phyloP scores from a whole-genome alignment of 2,113 vertebrate species.

The Falco punctatus region DNA sequence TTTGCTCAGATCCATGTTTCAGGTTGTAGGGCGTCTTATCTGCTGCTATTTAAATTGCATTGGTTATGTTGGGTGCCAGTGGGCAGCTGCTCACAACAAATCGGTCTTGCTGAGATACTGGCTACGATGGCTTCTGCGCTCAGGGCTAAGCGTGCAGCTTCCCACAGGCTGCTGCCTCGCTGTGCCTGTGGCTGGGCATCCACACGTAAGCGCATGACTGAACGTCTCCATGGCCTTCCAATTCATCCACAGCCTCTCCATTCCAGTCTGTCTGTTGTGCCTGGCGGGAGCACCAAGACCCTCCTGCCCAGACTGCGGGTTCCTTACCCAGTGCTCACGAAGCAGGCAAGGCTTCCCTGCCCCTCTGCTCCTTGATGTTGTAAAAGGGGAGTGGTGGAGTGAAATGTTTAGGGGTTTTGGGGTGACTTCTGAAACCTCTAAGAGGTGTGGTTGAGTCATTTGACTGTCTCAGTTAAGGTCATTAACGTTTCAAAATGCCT shows the following conservation, averaged over 20 bases:
- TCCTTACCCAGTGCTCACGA: fast-evolving
- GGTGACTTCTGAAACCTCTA: neutral
- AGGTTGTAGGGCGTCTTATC: neutral
- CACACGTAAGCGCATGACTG: fast-evolving
- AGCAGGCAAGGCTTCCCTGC: neutral
- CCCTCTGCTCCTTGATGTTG: neutral
- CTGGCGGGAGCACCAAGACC: fast-evolving
- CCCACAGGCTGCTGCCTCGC: neutral
- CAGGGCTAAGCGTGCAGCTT: neutral
- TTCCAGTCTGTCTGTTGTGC: fast-evolving
- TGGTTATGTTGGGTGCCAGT: neutral
- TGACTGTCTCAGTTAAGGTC: neutral
- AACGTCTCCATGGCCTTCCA: fast-evolving
- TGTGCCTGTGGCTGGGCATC: neutral
- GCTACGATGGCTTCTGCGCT: neutral
- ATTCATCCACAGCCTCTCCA: fast-evolving
- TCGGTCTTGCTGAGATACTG: neutral
- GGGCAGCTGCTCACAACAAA: neutral
- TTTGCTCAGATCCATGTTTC: neutral
- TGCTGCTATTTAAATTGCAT: neutral
- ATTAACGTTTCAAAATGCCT: neutral
- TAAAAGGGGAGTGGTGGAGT: neutral
- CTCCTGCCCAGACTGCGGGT: fast-evolving
- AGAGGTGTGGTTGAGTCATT: constrained; percentile 13
- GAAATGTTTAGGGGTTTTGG: neutral